Conservation (phyloP, 2,797 vertebrate genomes). For the Carduelis carduelis region DNA sequence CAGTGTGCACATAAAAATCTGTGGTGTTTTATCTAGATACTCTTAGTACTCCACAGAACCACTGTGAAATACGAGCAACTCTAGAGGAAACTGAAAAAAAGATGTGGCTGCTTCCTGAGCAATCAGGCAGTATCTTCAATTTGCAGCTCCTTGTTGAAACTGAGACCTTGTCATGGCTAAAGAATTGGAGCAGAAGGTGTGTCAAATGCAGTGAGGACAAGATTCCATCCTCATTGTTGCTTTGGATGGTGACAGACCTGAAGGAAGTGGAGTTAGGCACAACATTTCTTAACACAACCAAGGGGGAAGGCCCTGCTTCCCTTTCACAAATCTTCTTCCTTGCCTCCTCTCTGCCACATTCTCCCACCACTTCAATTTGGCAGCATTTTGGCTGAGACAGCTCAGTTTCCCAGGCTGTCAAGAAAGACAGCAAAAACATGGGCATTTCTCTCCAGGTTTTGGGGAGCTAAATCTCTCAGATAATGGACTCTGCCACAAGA, state of each 20-base stretch:
- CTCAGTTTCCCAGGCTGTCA: not conserved
- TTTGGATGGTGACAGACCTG: not conserved
- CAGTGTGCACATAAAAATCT: not conserved
- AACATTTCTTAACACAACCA: not conserved
- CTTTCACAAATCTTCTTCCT: not conserved
- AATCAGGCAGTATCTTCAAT: not conserved
- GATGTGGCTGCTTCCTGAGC: not conserved
- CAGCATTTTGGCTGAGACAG: not conserved
- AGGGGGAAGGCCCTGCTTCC: not conserved
- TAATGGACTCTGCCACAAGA: not conserved
- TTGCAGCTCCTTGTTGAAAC: not conserved
- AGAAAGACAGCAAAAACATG: not conserved
- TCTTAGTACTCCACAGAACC: not conserved
- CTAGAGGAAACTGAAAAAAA: not conserved
- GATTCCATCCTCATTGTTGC: not conserved
- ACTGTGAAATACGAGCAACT: not conserved
- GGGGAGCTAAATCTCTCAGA: not conserved
- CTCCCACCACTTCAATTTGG: not conserved
- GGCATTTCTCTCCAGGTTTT: not conserved
- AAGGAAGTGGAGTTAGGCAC: not conserved
- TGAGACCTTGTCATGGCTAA: not conserved
- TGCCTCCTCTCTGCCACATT: fast-evolving
- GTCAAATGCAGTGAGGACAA: not conserved
- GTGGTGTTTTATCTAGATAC: not conserved
- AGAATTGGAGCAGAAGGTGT: not conserved